phyloP scores from a whole-genome alignment of 1,140 invertebrate species.

The Drosophila pruinosa region DNA sequence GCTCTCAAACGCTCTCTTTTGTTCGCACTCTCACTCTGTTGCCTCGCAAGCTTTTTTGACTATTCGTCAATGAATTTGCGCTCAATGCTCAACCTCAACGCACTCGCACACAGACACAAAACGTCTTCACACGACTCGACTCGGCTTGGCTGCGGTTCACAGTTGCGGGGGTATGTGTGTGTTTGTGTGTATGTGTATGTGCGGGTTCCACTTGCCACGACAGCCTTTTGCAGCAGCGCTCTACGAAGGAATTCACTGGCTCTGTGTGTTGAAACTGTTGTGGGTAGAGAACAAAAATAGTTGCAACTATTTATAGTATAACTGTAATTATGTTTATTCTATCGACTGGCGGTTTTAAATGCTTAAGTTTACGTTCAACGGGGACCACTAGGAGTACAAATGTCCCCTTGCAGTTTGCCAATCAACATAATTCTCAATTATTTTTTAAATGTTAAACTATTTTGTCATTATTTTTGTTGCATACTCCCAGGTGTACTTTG shows the following conservation, averaged over 20 bases:
- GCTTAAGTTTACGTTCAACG: neutral
- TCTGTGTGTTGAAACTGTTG: constrained; percentile 51
- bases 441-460: constrained; percentile 4
- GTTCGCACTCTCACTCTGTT: constrained; percentile 7
- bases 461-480: constrained; percentile 10
- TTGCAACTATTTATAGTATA: constrained; percentile 68
- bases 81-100: constrained; percentile 35
- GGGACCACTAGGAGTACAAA: neutral
- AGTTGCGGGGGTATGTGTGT: constrained; percentile 38
- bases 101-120: constrained; percentile 17
- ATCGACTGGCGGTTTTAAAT: constrained; percentile 10
- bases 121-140: constrained; percentile 23
- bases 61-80: constrained; percentile 72
- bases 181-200: constrained; percentile 53
- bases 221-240: constrained; percentile 58
- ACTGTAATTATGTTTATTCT: constrained; percentile 26
- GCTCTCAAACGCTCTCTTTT: too few species aligned
- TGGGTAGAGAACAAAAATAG: constrained; percentile 62
- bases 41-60: constrained; percentile 53
- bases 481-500: constrained; percentile 6
- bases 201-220: constrained; percentile 72
- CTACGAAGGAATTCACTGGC: constrained; percentile 65
- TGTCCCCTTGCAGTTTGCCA: too few species aligned
- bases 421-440: neutral
- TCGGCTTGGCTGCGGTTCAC: constrained; percentile 24